phyloP scores from a whole-genome alignment of 64 coral and sea anemone species.

The Cladopsammia gracilis region DNA sequence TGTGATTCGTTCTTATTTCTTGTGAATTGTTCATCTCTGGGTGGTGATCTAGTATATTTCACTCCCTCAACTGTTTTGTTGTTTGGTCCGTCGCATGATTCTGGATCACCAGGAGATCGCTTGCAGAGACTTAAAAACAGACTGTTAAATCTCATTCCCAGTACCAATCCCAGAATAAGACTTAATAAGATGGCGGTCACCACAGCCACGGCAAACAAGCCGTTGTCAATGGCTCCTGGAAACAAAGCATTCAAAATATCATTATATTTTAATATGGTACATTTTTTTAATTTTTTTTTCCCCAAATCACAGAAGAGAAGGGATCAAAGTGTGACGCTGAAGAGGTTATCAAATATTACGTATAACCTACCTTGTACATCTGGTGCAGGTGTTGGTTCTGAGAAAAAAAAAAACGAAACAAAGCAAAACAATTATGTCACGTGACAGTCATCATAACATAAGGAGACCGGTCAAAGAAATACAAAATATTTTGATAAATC shows the following conservation, averaged over 20 bases:
- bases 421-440: not conserved
- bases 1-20: not conserved
- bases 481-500: too few relatives aligned
- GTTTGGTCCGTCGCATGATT: not conserved
- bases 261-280: too few relatives aligned
- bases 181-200: slow-evolving; percentile 64
- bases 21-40: slow-evolving; percentile 28
- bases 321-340: too few relatives aligned
- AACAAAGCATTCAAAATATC: not conserved
- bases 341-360: not conserved
- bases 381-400: slow-evolving; percentile 9
- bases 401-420: not conserved
- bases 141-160: slow-evolving; percentile 68
- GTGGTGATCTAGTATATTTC: slow-evolving; percentile 66
- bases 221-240: not conserved
- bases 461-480: not conserved
- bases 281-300: too few relatives aligned
- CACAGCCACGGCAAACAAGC: slow-evolving; percentile 57
- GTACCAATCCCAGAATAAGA: slow-evolving; percentile 51
- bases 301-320: too few relatives aligned
- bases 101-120: not conserved
- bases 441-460: not conserved
- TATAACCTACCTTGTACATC: not conserved
- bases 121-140: slow-evolving; percentile 9
- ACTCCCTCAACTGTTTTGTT: slow-evolving; percentile 28